Evolutionary conservation across 2,888 invertebrate genomes (phyloP), one percentile per base, ranked within the genome.

Genomic region (Drosophila tripunctata): DNA sequence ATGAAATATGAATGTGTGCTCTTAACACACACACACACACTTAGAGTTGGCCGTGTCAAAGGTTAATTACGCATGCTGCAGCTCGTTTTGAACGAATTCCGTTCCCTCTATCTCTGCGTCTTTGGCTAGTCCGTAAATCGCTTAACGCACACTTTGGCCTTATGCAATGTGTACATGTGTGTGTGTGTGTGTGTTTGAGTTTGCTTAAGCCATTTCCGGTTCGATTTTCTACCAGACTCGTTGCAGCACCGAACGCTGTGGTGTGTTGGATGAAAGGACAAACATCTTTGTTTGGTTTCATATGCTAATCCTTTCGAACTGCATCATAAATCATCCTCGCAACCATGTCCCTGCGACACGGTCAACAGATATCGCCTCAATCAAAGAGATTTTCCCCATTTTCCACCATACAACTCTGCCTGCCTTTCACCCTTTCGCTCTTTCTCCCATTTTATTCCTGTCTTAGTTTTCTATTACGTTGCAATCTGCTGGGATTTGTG

Each of bases 1-100:
- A 85, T 87, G 83, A 82, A 82, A 82, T 87, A 87, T 84, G 87
- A 85, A 75, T 71, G 64, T 68, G 65, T 68, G 27, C 40, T 30
- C 12, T 24, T 36, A 19, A 21, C 35, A 56, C 35, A 17, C 30
- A 43, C 56, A 50, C 31, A 19, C 41, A 41, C 35, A 43, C 44
- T 24, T 41, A 43, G 15, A 44, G 31, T 57, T 56, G 51, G 51
- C 48, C 66, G 78, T 78, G 82, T 71, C 84, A 84, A 83, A 87
- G 82, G 82, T 87, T 83, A 83, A 83, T 87, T 83, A 87, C 84
- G 85, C 82, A 83, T 77, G 78, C 81, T 78, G 84, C 81, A 80
- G 75, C 75, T 68, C 62, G 56, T 40, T 33, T 33, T 40, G 55
- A n/a, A n/a, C n/a, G n/a, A n/a, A n/a, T 58, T 43, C 10, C 43